These are phyloP conservation scores for Pseudorhombus dupliciocellatus DNA, from an alignment of 2,113 vertebrate genomes.

Conservation along the genomic window DNA sequence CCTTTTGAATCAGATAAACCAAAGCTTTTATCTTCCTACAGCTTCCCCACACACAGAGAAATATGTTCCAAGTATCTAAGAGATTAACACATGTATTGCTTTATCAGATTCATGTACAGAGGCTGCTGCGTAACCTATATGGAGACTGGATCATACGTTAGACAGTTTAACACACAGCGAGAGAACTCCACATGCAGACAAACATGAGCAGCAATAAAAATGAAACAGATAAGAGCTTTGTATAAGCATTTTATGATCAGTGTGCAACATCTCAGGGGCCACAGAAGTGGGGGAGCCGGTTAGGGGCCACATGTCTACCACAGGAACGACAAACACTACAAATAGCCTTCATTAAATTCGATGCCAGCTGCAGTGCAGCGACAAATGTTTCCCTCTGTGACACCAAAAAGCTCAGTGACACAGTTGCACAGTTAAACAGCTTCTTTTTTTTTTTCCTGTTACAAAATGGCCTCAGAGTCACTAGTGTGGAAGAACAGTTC, in stretches of 20 bases:
- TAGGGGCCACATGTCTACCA: conserved; percentile 17
- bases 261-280: conserved; percentile 9
- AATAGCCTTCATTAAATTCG: conserved; percentile 46
- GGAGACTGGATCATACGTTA: no score
- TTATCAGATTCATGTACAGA: neutral
- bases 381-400: conserved; percentile 41
- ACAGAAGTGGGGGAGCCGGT: neutral
- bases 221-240: no score
- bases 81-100: neutral
- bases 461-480: conserved; percentile 45
- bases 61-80: neutral
- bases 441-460: conserved; percentile 10
- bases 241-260: conserved; percentile 1
- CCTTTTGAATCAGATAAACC: conserved; percentile 59
- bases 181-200: no score
- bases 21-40: neutral
- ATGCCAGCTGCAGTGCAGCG: conserved; percentile 20
- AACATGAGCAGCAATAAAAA: no score
- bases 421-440: conserved; percentile 30
- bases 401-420: conserved; percentile 63
- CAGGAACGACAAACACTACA: conserved; percentile 41
- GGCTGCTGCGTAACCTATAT: no score
- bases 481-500: conserved; percentile 53
- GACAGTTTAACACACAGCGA: no score
- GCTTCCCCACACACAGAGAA: conserved; percentile 4